These are phyloP conservation scores for Stichopus chloronotus DNA, from an alignment of 35 echinoderm and acorn worm genomes.

Conservation along the genomic window DNA sequence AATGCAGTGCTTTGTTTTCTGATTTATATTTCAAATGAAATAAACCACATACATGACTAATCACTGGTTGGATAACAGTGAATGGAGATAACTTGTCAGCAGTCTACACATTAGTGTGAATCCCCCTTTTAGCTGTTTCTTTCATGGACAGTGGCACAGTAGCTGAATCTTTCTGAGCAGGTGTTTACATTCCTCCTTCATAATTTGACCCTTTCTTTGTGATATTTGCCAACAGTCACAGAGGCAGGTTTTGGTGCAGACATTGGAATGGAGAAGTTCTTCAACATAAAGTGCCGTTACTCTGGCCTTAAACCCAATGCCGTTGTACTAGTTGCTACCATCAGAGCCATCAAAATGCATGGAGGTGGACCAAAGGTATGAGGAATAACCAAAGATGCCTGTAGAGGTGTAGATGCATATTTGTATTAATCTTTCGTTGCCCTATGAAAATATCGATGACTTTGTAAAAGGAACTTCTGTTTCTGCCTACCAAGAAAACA, in stretches of 20 bases:
- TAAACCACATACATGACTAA: too few relatives aligned
- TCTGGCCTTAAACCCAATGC: constrained; percentile 89
- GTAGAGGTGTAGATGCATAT: background rate
- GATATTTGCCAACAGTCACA: constrained; percentile 72
- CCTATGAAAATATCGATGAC: background rate
- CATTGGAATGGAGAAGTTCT: constrained; percentile 99
- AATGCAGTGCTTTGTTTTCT: too few relatives aligned
- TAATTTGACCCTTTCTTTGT: background rate
- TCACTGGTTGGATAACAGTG: too few relatives aligned
- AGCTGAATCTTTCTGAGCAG: too few relatives aligned
- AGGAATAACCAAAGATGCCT: background rate
- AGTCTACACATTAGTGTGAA: too few relatives aligned
- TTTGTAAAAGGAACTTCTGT: background rate
- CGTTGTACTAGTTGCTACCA: constrained; percentile 82
- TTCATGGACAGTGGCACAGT: too few relatives aligned
- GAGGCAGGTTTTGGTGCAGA: constrained; percentile 99
- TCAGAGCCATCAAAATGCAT: constrained; percentile 98
- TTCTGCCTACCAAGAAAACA: too few relatives aligned
- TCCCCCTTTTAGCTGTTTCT: too few relatives aligned
- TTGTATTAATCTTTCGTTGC: background rate
- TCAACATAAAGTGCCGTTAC: constrained; percentile 94
- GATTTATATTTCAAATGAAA: too few relatives aligned
- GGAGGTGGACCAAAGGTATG: constrained; percentile 95
- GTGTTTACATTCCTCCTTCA: too few relatives aligned
- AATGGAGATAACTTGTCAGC: too few relatives aligned